These are phyloP conservation scores for Agonum fuliginosum DNA, from an alignment of 2,888 invertebrate genomes.

Conservation along the genomic window DNA sequence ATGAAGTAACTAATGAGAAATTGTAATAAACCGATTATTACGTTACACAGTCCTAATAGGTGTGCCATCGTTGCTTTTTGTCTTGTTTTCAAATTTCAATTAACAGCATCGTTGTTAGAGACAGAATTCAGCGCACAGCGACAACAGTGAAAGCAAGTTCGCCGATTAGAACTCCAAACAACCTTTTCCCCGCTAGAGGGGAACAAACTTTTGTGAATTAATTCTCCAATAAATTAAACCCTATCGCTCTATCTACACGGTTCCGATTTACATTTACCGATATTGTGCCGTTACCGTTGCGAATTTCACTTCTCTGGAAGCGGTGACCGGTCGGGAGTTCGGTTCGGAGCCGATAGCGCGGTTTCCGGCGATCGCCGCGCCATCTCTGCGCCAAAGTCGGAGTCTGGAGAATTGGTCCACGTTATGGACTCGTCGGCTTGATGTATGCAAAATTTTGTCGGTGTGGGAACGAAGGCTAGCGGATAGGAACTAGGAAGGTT, in stretches of 20 bases:
- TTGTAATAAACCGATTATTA: neutral
- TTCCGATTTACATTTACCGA: constrained; percentile 56
- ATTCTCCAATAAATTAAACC: constrained; percentile 53
- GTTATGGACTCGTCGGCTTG: constrained; percentile 25
- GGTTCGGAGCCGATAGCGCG: constrained; percentile 1
- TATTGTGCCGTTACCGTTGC: constrained; percentile 39
- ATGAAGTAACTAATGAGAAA: neutral
- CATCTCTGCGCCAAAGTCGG: constrained; percentile 17
- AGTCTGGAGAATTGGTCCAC: constrained; percentile 16
- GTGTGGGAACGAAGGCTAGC: neutral
- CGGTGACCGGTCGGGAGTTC: constrained; percentile 11
- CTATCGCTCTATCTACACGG: constrained; percentile 53
- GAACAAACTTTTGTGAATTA: constrained; percentile 54
- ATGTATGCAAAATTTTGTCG: constrained; percentile 37
- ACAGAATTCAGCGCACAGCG: no score
- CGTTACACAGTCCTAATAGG: neutral
- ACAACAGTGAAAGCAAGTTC: neutral
- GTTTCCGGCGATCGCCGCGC: constrained; percentile 34
- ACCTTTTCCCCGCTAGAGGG: constrained; percentile 29
- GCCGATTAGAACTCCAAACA: constrained; percentile 31
- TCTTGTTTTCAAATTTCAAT: constrained; percentile 2
- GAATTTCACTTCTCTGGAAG: neutral
- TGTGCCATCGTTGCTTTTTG: neutral
- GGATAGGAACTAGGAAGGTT: neutral
- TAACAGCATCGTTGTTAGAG: neutral